These are phyloP conservation scores for Eupsittula cactorum DNA, from an alignment of 2,113 vertebrate species.

Conservation along the genomic window DNA sequence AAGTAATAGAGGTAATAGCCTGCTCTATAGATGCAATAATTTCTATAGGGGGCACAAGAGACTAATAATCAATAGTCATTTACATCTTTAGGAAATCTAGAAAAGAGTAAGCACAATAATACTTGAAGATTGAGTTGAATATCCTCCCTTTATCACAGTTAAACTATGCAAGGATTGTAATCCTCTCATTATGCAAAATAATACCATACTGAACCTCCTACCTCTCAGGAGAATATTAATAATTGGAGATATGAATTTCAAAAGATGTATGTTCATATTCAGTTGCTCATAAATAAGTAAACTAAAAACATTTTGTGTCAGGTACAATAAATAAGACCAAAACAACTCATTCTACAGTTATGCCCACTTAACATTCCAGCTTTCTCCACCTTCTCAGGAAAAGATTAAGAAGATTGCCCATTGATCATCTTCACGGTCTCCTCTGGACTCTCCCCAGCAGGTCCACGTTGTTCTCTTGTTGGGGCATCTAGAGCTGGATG, in stretches of 20 bases:
- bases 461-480: neutral
- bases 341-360: neutral
- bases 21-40: neutral
- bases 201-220: neutral
- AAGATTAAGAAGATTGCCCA: neutral
- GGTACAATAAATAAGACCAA: neutral
- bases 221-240: neutral
- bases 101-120: neutral
- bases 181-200: neutral
- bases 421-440: neutral
- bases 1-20: neutral
- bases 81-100: neutral
- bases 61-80: neutral
- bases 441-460: neutral
- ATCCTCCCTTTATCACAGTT: neutral
- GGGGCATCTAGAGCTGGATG: neutral
- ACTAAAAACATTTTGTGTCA: neutral
- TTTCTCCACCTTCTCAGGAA: neutral
- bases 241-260: neutral
- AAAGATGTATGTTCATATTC: neutral
- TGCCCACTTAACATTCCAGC: neutral
- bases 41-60: neutral
- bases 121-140: neutral
- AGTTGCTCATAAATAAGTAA: neutral
- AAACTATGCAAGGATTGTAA: neutral